Base-by-base conservation (phyloP, 2,797 vertebrate species). In the Echiichthys vipera region DNA sequence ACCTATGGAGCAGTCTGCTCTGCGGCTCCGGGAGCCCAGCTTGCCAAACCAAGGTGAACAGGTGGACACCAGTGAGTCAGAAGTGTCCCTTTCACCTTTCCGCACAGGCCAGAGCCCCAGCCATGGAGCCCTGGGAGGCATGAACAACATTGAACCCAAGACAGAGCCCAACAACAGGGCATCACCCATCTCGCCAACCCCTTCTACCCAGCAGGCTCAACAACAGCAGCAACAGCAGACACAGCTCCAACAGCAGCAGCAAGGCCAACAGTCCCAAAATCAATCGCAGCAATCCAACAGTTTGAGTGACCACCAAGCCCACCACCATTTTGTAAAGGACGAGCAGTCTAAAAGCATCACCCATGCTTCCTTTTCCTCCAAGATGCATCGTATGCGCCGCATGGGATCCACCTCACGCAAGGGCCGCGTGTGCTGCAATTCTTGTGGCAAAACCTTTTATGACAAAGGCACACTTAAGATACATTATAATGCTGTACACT, bases 351-450 rank as follows among this genome's bases (percentile, higher is more conserved):
- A 95, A 90, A 88, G 77, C 64, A 94, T 99, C 82, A 92, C 93
- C 72, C 98, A 99, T 82, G 94, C 97, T 91, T 97, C 98, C 58
- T 99, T 99, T 87, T 97, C 97, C 81, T 98, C 97, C 64, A 98
- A 99, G 83, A 96, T 98, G 94, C 98, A 98, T 88, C 97, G 98
- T 39, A 99, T 99, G 91, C 96, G 98, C 5, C 97, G 99, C 74
- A 98, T 99, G 96, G 98, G 97, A 13, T 88, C 97, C 5, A 97
- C 97, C 7, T 99, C 98, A 0, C 96, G 98, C 74, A 99, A 99
- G 85, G 98, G 98, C 65, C 96, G 98, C 18, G 98, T 99, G 65
- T 99, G 98, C 92, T 99, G 98, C 92, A 99, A 98, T 45, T 97
- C 98, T 13, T 99, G 98, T 71, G 98, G 98, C 71, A 99, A 99